These are phyloP conservation scores for Hyalella azteca DNA, from an alignment of 2,888 invertebrate species.

Conservation along the genomic window DNA sequence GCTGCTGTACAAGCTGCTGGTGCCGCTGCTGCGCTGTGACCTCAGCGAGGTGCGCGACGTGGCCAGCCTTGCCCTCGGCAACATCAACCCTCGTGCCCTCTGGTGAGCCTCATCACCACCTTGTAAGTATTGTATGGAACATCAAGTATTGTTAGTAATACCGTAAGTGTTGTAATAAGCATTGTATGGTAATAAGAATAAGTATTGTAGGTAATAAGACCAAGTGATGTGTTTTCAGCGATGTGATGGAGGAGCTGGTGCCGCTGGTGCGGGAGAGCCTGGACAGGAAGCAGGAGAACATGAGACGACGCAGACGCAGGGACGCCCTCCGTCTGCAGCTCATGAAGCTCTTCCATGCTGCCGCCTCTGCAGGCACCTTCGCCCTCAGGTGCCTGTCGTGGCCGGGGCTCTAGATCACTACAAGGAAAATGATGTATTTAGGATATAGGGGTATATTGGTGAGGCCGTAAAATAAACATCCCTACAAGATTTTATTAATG, in stretches of 20 bases:
- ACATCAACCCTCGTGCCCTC: constrained; percentile 91
- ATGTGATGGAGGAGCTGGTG: constrained; percentile 93
- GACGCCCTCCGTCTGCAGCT: constrained; percentile 92
- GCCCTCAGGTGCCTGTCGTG: constrained; percentile 68
- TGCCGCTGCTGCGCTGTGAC: constrained; percentile 91
- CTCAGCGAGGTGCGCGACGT: constrained; percentile 92
- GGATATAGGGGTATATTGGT: too few species aligned
- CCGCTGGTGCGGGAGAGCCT: constrained; percentile 92
- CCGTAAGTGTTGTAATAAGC: not conserved
- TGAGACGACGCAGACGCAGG: constrained; percentile 84
- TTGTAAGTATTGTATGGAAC: not conserved
- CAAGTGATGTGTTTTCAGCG: constrained; percentile 75
- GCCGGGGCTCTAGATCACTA: too few species aligned
- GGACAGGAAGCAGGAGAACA: constrained; percentile 96
- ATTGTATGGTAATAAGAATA: not conserved
- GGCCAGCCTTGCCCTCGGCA: constrained; percentile 90
- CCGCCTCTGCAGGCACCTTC: constrained; percentile 90
- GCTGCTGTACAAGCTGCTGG: constrained; percentile 88
- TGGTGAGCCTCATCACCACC: constrained; percentile 72
- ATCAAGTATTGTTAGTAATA: not conserved
- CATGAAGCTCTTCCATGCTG: constrained; percentile 87
- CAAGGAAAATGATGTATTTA: too few species aligned
- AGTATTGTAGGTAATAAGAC: not conserved
- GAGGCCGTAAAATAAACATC: too few species aligned
- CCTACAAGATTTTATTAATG: too few species aligned